phyloP scores from a whole-genome alignment of 2,113 vertebrate species.

The Mugil cephalus region DNA sequence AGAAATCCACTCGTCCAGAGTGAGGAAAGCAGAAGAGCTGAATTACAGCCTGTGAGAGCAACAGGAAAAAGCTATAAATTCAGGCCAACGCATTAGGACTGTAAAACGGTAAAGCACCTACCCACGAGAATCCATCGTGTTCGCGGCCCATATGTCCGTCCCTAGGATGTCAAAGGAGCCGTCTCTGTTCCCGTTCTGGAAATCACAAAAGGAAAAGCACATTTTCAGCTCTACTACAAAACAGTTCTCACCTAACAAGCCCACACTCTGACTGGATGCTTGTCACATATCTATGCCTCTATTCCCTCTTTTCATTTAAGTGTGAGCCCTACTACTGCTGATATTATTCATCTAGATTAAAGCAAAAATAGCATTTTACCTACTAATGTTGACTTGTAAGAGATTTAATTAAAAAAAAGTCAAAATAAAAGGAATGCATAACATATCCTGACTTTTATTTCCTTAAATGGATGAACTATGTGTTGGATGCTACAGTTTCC shows the following conservation, averaged over 20 bases:
- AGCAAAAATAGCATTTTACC: not conserved
- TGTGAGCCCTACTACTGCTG: too few species aligned
- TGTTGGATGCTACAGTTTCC: too few species aligned
- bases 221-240: conserved; percentile 3
- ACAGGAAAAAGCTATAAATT: not conserved
- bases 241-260: not conserved
- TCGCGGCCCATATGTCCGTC: conserved; percentile 98
- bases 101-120: conserved; percentile 70
- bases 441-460: too few species aligned
- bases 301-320: too few species aligned
- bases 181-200: conserved; percentile 95
- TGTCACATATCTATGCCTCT: too few species aligned
- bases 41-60: not conserved
- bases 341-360: too few species aligned
- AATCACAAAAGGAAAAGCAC: conserved; percentile 5
- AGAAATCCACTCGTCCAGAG: not conserved
- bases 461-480: too few species aligned
- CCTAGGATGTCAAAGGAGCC: conserved; percentile 93
- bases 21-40: not conserved
- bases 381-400: not conserved
- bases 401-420: not conserved
- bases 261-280: too few species aligned
- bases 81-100: not conserved
- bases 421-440: not conserved
- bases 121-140: conserved; percentile 94